Conservation (phyloP, 1,140 invertebrate genomes). For the Saccostrea echinata region DNA sequence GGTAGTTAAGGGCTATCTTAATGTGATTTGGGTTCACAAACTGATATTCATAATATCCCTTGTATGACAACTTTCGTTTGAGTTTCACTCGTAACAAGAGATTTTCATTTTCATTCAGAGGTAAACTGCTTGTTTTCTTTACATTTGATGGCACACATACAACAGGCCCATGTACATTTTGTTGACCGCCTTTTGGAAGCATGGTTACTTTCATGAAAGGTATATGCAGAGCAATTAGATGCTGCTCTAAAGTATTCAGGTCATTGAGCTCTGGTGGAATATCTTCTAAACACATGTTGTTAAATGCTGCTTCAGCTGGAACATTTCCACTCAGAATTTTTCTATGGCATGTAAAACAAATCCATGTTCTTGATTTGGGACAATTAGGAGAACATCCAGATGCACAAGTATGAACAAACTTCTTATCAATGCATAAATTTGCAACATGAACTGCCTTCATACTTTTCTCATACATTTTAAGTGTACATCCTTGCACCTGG, state of each 20-base stretch:
- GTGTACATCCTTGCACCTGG: slow-evolving; percentile 3
- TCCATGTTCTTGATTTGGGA: not conserved
- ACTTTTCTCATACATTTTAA: slow-evolving; percentile 12
- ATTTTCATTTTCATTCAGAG: slow-evolving; percentile 19
- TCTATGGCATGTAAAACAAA: slow-evolving; percentile 13
- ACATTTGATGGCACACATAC: slow-evolving; percentile 44
- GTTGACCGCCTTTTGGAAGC: slow-evolving; percentile 37
- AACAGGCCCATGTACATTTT: slow-evolving; percentile 40
- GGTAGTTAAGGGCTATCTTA: not conserved
- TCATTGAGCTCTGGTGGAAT: slow-evolving; percentile 35
- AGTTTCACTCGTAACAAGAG: slow-evolving; percentile 33
- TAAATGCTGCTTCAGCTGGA: not conserved
- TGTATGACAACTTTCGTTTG: slow-evolving; percentile 44
- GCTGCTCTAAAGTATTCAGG: slow-evolving; percentile 47
- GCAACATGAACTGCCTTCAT: not conserved
- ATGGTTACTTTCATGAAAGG: slow-evolving; percentile 45
- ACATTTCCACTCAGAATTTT: slow-evolving; percentile 6
- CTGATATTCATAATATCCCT: slow-evolving; percentile 45
- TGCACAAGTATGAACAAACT: not conserved
- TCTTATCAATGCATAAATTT: not conserved
- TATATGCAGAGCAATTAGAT: slow-evolving; percentile 35
- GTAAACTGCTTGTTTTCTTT: slow-evolving; percentile 12
- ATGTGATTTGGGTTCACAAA: slow-evolving; percentile 45
- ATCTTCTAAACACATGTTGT: slow-evolving; percentile 36
- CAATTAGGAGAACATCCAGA: not conserved